phyloP scores from a whole-genome alignment of 1,140 invertebrate genomes.

The Scaptomyza hsui region DNA sequence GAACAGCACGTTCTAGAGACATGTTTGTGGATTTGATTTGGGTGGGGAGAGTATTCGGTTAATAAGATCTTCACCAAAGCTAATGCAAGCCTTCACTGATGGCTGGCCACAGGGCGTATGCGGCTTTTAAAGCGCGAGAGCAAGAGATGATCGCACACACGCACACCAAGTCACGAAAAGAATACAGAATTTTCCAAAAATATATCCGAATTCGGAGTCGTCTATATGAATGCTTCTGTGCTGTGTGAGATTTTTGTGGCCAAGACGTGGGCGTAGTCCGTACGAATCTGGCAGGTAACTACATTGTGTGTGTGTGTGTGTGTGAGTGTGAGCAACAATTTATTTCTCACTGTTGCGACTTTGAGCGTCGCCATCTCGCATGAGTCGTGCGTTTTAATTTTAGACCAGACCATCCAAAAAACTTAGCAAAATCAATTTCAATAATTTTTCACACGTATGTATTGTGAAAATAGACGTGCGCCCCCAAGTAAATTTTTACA shows the following conservation, averaged over 20 bases:
- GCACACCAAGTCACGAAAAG: slow-evolving; percentile 12
- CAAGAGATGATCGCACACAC: slow-evolving; percentile 33
- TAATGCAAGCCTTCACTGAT: slow-evolving; percentile 73
- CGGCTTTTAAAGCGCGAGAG: slow-evolving; percentile 78
- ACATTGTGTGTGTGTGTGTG: slow-evolving; percentile 7
- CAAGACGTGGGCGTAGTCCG: slow-evolving; percentile 47
- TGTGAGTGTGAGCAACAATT: slow-evolving; percentile 6
- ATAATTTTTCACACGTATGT: slow-evolving; percentile 70
- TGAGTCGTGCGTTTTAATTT: slow-evolving; percentile 76
- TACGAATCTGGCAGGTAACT: background rate
- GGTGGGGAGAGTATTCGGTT: slow-evolving; percentile 42
- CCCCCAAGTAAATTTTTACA: slow-evolving; percentile 55
- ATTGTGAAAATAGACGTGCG: slow-evolving; percentile 45
- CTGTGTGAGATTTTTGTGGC: slow-evolving; percentile 46
- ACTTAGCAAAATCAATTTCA: slow-evolving; percentile 49
- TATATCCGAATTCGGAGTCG: slow-evolving; percentile 83
- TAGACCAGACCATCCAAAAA: slow-evolving; percentile 58
- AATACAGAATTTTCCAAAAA: slow-evolving; percentile 81
- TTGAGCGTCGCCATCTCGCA: slow-evolving; percentile 54
- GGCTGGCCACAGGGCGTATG: slow-evolving; percentile 63
- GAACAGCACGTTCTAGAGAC: slow-evolving; percentile 88
- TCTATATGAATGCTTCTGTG: slow-evolving; percentile 2
- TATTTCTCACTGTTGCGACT: slow-evolving; percentile 50
- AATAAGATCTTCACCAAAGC: slow-evolving; percentile 74
- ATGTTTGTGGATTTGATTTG: slow-evolving; percentile 84